These are phyloP conservation scores for Pygoscelis antarcticus DNA, from an alignment of 2,113 vertebrate genomes.

Conservation along the genomic window DNA sequence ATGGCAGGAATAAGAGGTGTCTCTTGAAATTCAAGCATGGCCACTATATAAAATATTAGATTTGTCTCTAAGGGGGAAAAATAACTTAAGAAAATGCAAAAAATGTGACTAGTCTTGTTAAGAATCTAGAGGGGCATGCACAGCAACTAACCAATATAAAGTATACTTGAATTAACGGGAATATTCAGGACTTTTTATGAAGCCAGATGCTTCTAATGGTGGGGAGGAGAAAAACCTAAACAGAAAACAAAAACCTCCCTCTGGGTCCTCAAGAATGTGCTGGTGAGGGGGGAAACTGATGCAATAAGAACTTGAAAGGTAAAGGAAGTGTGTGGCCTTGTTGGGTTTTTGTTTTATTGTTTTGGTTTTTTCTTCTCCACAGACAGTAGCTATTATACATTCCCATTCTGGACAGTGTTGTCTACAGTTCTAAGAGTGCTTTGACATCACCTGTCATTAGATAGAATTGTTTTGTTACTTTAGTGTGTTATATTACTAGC, in stretches of 20 bases:
- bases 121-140: neutral
- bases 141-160: neutral
- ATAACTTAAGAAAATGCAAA: neutral
- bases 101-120: accelerated
- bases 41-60: neutral
- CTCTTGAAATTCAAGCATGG: neutral
- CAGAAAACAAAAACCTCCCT: neutral
- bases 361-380: neutral
- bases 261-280: neutral
- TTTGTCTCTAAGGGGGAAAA: neutral
- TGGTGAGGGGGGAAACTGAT: neutral
- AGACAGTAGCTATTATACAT: neutral
- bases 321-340: neutral
- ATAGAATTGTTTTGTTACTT: neutral
- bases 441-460: neutral
- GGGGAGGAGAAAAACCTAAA: neutral
- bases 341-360: neutral
- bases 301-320: neutral
- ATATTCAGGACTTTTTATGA: neutral
- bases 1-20: neutral
- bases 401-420: neutral
- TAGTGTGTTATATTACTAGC: neutral
- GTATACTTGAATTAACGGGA: neutral
- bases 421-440: neutral
- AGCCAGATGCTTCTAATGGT: neutral